Percentiles rank a stretch among this genome's conserved stretches.
Evolutionary conservation across 2,113 vertebrate species (phyloP).

Genomic region (Lampris incognitus): DNA sequence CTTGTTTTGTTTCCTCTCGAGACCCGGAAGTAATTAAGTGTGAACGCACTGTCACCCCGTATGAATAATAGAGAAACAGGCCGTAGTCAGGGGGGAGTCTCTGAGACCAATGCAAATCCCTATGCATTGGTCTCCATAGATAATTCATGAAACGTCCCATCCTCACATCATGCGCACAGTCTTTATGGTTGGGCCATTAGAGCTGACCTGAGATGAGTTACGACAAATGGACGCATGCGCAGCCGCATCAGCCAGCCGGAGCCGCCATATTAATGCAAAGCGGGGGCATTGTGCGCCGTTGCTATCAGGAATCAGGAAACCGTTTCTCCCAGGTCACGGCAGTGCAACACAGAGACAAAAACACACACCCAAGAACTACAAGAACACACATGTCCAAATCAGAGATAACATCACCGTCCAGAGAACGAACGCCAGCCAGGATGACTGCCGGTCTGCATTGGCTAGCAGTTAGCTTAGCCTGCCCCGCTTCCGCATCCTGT

Average conservation of each 20-base stretch:
- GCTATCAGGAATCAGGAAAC: constrained; percentile 8
- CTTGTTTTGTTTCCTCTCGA: not conserved
- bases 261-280: not conserved
- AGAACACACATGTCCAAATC: no score
- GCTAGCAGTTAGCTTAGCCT: no score
- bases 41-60: constrained; percentile 6
- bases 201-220: not conserved
- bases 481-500: no score
- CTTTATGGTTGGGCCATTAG: constrained; percentile 14
- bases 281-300: constrained; percentile 17
- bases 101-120: constrained; percentile 20
- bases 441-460: no score
- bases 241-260: constrained; percentile 10
- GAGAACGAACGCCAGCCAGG: no score
- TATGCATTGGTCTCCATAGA: constrained; percentile 42
- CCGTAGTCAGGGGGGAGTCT: constrained; percentile 5
- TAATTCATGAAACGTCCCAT: constrained; percentile 28
- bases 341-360: no score
- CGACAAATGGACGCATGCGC: not conserved
- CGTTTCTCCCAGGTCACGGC: no score
- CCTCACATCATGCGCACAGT: constrained; percentile 17
- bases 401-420: no score
- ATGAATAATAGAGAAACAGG: constrained; percentile 8
- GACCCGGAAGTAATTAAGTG: constrained; percentile 1
- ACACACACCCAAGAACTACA: no score